A percentile compares a stretch with the other conserved stretches of the same genome.
Conservation (phyloP, 2,797 vertebrate genomes). For the Acanthis flammea region DNA sequence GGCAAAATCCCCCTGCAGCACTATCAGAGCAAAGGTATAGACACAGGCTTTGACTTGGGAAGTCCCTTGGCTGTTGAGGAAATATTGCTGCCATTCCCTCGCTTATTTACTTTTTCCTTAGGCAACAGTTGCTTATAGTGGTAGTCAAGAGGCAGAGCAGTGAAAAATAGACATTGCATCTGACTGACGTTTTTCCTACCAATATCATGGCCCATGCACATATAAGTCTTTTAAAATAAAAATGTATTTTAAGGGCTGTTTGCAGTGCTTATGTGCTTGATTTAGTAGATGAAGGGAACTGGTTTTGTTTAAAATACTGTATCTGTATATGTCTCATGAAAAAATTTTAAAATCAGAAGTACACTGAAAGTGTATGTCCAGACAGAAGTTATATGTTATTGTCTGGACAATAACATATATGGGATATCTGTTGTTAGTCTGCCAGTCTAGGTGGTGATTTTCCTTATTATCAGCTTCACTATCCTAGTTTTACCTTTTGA, state of each 20-base stretch:
- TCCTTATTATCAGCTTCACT: background rate
- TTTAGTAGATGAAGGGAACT: background rate
- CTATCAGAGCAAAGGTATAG: background rate
- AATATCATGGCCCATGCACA: background rate
- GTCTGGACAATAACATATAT: background rate
- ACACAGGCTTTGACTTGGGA: background rate
- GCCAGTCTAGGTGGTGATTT: background rate
- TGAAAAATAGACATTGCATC: background rate
- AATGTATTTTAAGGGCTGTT: background rate
- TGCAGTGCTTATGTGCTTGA: background rate
- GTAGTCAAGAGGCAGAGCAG: background rate
- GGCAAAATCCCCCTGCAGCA: background rate
- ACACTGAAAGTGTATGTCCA: background rate
- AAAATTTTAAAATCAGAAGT: background rate
- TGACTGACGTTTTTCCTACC: background rate
- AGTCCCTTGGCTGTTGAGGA: background rate
- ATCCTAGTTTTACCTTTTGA: background rate
- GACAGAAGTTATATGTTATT: background rate
- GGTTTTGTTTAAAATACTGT: background rate
- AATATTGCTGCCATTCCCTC: background rate
- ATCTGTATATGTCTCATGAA: background rate
- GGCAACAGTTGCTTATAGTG: background rate
- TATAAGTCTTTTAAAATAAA: background rate
- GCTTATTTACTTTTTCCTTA: background rate
- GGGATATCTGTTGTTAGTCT: background rate